Conservation (phyloP, 1,140 invertebrate species). For the Apocrypta bakeri region DNA sequence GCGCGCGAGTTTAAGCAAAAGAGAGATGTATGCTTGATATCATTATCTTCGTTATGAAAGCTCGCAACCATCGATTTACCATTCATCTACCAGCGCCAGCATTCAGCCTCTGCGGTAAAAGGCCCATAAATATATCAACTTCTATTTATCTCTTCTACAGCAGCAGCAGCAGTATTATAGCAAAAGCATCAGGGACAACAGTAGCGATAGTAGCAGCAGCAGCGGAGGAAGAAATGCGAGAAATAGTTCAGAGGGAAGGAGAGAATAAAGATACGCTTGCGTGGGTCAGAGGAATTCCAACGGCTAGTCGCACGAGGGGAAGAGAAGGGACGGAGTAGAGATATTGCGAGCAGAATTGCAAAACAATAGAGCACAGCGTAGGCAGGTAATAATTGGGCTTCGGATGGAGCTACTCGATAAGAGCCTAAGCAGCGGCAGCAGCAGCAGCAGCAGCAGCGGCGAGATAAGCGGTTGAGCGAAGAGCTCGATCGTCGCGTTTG, state of each 20-base stretch:
- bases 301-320: not conserved
- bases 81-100: conserved; percentile 5
- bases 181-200: not conserved
- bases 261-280: not conserved
- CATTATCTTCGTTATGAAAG: conserved; percentile 34
- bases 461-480: too few relatives aligned
- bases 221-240: not conserved
- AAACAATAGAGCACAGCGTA: not conserved
- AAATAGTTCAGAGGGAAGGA: too few relatives aligned
- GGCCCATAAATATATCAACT: conserved; percentile 34
- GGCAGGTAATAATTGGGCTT: not conserved
- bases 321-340: not conserved
- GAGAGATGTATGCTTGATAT: not conserved
- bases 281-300: conserved; percentile 12
- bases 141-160: conserved; percentile 26
- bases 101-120: not conserved
- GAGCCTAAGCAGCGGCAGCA: not conserved
- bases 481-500: not conserved
- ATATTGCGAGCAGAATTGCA: not conserved
- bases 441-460: not conserved
- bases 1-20: too few relatives aligned
- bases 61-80: conserved; percentile 4
- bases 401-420: conserved; percentile 25
- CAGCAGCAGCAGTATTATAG: not conserved
- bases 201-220: not conserved